Evolutionary conservation across 2,888 invertebrate genomes (phyloP).

Genomic region (Nemoura dubitans): DNA sequence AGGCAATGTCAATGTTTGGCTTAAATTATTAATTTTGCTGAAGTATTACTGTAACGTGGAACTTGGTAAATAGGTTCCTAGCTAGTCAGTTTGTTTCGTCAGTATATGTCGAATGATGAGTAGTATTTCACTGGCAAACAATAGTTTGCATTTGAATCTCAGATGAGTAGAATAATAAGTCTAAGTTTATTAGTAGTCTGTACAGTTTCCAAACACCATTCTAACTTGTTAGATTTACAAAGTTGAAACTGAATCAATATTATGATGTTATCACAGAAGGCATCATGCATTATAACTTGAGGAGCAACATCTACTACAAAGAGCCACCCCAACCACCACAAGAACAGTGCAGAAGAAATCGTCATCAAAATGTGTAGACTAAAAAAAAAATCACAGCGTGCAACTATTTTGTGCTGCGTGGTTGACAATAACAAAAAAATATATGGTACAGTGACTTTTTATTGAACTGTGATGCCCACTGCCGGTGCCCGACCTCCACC

Average conservation of each 20-base stretch:
- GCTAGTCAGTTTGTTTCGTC: neutral
- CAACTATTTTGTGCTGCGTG: neutral
- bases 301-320: neutral
- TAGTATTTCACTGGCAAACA: neutral
- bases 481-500: slow-evolving; percentile 44
- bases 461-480: slow-evolving; percentile 32
- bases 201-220: neutral
- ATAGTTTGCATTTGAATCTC: neutral
- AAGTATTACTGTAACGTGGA: neutral
- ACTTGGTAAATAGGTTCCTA: too few relatives aligned
- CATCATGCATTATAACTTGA: neutral
- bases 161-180: neutral
- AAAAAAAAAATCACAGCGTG: neutral
- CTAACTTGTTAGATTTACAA: neutral
- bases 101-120: neutral
- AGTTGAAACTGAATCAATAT: neutral
- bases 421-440: neutral
- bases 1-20: neutral
- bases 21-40: neutral
- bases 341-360: neutral
- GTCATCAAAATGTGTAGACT: neutral
- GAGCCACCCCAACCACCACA: neutral
- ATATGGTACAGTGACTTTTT: neutral
- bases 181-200: slow-evolving; percentile 24
- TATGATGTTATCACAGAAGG: neutral